Conservation (phyloP, 2,113 vertebrate species). For the Dendrocopos noguchii region DNA sequence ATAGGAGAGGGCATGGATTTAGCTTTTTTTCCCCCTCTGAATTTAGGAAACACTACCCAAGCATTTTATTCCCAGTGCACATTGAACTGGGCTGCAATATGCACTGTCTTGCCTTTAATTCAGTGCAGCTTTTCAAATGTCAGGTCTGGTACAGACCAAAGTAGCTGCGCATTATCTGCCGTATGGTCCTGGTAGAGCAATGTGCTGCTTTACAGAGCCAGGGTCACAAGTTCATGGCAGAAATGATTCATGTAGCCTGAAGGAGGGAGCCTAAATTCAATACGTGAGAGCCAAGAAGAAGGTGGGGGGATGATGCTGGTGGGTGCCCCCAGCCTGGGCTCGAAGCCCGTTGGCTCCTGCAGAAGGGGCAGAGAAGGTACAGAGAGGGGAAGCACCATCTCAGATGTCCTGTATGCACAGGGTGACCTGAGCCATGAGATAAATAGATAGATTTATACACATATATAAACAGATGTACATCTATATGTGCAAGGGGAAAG, state of each 20-base stretch:
- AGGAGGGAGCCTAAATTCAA: conserved; percentile 25
- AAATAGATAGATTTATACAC: neutral
- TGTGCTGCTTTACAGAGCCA: neutral
- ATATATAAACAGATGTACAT: accelerated
- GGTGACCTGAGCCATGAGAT: neutral
- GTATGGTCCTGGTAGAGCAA: conserved; percentile 33
- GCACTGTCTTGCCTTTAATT: conserved; percentile 30
- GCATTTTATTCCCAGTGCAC: neutral
- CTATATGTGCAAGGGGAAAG: neutral
- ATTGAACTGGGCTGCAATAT: neutral
- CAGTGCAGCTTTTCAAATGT: conserved; percentile 52
- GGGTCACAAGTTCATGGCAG: conserved; percentile 47
- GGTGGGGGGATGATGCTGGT: accelerated
- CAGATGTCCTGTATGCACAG: neutral
- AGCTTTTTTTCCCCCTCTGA: neutral
- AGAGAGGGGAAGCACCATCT: accelerated
- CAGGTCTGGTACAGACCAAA: conserved; percentile 16
- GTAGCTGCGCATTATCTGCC: conserved; percentile 14
- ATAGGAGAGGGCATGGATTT: conserved; percentile 34
- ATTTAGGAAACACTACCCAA: conserved; percentile 41
- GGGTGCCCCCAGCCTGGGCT: neutral
- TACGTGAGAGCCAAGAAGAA: neutral
- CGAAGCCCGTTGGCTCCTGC: neutral
- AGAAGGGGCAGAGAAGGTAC: neutral
- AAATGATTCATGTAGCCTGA: conserved; percentile 35